Evolutionary conservation across 2,888 invertebrate species (phyloP).

Genomic region (Amiota communis): DNA sequence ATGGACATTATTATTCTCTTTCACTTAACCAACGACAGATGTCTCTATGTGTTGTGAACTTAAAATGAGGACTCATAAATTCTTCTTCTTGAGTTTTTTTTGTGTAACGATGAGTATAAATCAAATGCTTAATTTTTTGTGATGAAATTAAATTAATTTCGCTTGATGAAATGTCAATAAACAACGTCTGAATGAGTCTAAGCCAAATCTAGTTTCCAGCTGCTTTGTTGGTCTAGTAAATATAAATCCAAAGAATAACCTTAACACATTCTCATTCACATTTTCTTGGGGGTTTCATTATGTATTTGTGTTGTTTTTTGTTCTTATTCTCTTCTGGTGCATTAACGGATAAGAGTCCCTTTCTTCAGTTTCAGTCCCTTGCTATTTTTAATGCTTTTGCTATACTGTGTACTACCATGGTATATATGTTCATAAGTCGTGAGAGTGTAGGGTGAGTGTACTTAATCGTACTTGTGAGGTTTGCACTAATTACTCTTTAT

Average conservation of each 20-base stretch:
- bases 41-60: no score
- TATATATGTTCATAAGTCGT: no score
- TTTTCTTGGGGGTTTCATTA: no score
- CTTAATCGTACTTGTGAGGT: slow-evolving; percentile 52
- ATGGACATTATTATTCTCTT: slow-evolving; percentile 59
- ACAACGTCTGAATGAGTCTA: slow-evolving; percentile 6
- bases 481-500: slow-evolving; percentile 65
- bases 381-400: no score
- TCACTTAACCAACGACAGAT: slow-evolving; percentile 60
- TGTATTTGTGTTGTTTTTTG: not conserved
- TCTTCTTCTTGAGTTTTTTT: no score
- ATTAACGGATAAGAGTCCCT: slow-evolving; percentile 11
- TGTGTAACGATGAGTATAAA: slow-evolving; percentile 49
- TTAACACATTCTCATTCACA: no score
- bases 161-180: slow-evolving; percentile 1
- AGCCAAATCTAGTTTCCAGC: slow-evolving; percentile 33
- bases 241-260: no score
- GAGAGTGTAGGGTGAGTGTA: not conserved
- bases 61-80: slow-evolving; percentile 34
- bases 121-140: slow-evolving; percentile 52
- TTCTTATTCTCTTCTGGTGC: slow-evolving; percentile 9
- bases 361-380: no score
- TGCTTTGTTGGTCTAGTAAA: not conserved
- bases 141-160: slow-evolving; percentile 38
- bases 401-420: no score